A percentile compares a stretch with the other conserved stretches of the same genome.
phyloP scores from a whole-genome alignment of 2,797 vertebrate species.

The Threskiornis aethiopicus region DNA sequence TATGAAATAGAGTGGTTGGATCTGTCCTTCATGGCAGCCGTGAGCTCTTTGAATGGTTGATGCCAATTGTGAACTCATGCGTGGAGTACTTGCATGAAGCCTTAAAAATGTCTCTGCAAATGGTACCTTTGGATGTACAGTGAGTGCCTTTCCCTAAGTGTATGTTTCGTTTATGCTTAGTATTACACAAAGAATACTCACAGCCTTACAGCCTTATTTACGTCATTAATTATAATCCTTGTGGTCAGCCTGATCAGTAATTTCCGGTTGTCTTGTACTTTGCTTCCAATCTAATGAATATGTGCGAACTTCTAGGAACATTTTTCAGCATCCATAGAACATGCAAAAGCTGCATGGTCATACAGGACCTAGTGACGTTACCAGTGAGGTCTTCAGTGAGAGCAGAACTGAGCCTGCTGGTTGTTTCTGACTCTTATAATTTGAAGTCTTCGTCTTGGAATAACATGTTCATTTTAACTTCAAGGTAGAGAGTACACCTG shows the following conservation, averaged over 20 bases:
- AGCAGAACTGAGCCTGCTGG: neutral
- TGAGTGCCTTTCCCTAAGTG: too few relatives aligned
- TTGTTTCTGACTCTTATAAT: neutral
- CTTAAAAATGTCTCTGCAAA: neutral
- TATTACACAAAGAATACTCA: neutral
- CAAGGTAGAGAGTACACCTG: neutral
- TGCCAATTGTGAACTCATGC: rapidly evolving
- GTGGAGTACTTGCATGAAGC: neutral
- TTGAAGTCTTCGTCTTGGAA: neutral
- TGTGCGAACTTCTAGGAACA: neutral
- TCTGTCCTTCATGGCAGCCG: rapidly evolving
- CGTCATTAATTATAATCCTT: rapidly evolving
- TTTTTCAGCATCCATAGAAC: rapidly evolving
- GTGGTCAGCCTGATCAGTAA: neutral
- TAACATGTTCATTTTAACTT: neutral
- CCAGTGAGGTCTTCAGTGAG: neutral
- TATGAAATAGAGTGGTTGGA: neutral
- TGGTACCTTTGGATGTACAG: neutral
- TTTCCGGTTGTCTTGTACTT: neutral
- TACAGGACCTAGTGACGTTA: rapidly evolving
- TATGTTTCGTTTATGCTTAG: neutral
- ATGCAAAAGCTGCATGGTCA: rapidly evolving
- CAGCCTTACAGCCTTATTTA: too few relatives aligned
- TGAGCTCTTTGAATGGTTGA: neutral
- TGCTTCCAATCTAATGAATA: neutral